Base-by-base conservation (phyloP, 2,113 vertebrate genomes). In the Aspidoscelis tigris region DNA sequence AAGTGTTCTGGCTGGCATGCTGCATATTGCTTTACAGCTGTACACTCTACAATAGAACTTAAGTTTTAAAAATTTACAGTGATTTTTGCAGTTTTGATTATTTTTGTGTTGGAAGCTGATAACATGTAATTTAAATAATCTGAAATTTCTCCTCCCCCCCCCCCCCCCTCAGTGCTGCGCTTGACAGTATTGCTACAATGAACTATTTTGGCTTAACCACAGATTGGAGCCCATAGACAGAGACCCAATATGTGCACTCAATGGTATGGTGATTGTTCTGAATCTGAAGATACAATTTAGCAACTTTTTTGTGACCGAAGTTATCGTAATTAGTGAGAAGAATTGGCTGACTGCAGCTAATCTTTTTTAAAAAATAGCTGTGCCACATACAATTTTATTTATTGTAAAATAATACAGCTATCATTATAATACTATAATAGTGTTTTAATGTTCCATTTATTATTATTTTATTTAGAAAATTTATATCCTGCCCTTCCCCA, bases 81-180 rank as follows among this genome's bases (percentile, higher is more conserved):
- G 50, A 71, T 81, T 0, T 53, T 87, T 87, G 66, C 81, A 90
- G 26, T 76, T 74, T 82, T 86, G 76, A 18, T 81, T 90, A 22
- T 88, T 86, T 89, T 81, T 87, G 44, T 84, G 87, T 66, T 86
- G 61, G 85, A 86, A 89, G 50, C 83, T 88, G 53, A 72, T 89
- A 73, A 73, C 77, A 39, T 84, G 50, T 87, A 81, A 66, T 33
- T 33, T 33, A 33, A 55, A 76, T n/a, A 89, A 87, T 90, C 86
- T 89, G 83, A 55, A 18, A 76, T 71, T 0, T 1, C 21, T 0
- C 58, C 65, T 68, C 21, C 44, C 77, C 81, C 61, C 41, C 11
- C 74, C 74, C 78, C 64, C 5, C 70, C 76, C 58, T 6, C 0
- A 73, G 75, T 88, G 69, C 78, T 33, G 21, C 80, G 66, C 78